Conservation (phyloP, 2,113 vertebrate genomes). For the Dasyurus viverrinus region DNA sequence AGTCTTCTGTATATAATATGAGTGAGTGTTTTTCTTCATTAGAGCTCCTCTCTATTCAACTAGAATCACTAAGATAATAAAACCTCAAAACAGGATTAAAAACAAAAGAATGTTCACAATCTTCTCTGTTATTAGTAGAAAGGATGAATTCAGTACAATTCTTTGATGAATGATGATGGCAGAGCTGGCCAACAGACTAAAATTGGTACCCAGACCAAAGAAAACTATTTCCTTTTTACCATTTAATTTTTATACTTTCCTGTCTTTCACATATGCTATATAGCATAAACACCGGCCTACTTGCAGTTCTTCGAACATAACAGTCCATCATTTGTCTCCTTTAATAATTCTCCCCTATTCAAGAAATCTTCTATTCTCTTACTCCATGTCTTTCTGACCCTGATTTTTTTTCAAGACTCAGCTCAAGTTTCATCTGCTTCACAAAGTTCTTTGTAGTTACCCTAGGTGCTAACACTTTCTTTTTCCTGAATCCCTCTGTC, state of each 20-base stretch:
- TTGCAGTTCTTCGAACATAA: background rate
- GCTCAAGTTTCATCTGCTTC: background rate
- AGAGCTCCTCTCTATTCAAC: background rate
- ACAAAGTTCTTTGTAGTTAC: background rate
- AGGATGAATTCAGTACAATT: background rate
- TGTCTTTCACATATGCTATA: background rate
- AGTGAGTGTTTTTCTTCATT: background rate
- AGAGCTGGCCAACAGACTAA: background rate
- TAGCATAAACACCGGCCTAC: background rate
- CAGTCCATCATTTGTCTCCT: background rate
- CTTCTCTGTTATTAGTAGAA: background rate
- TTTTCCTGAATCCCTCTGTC: background rate
- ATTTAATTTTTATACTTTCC: background rate
- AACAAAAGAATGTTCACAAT: background rate
- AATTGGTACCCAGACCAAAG: background rate
- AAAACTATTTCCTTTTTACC: background rate
- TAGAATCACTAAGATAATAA: background rate
- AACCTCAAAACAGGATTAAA: background rate
- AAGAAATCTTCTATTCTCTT: background rate
- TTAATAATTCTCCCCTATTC: background rate
- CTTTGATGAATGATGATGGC: background rate
- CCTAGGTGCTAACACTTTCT: background rate
- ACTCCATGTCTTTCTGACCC: background rate
- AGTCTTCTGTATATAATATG: background rate
- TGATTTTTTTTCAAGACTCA: background rate